These are phyloP conservation scores for Sinocyclocheilus anophthalmus DNA, from an alignment of 2,113 vertebrate species.

Conservation along the genomic window DNA sequence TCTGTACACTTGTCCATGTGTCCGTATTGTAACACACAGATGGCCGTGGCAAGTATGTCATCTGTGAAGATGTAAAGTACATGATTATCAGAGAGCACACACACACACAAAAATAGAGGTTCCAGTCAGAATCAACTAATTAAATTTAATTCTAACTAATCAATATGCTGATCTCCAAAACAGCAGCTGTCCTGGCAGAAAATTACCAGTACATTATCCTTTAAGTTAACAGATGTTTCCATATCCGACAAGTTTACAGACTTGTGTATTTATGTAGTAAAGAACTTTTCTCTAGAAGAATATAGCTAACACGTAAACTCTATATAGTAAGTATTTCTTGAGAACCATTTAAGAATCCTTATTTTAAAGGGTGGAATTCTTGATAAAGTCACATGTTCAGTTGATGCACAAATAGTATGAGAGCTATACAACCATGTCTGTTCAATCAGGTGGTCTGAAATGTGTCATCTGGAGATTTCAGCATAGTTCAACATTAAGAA, in stretches of 20 bases:
- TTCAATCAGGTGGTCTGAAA: constrained; percentile 1
- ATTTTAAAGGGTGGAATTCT: neutral
- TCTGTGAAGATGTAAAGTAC: constrained; percentile 56
- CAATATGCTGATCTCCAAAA: neutral
- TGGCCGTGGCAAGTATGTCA: constrained; percentile 69
- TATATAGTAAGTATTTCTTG: too few relatives aligned
- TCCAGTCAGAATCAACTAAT: neutral
- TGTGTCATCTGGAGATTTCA: constrained; percentile 8
- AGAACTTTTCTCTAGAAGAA: too few relatives aligned
- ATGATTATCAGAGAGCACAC: constrained; percentile 42
- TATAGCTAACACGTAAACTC: too few relatives aligned
- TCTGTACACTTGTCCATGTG: too few relatives aligned
- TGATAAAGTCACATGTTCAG: too few relatives aligned
- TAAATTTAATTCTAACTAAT: neutral
- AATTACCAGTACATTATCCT: too few relatives aligned
- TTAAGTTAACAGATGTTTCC: too few relatives aligned
- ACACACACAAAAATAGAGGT: neutral
- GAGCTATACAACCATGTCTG: neutral
- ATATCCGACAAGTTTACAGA: too few relatives aligned
- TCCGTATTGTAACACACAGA: constrained; percentile 77
- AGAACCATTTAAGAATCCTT: neutral
- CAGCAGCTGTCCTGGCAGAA: too few relatives aligned
- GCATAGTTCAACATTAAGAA: neutral
- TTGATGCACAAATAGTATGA: too few relatives aligned
- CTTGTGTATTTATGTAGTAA: too few relatives aligned